A percentile compares a stretch with the other conserved stretches of the same genome.
Evolutionary conservation across 2,113 vertebrate genomes (phyloP).

Genomic region (Mustelus asterias): DNA sequence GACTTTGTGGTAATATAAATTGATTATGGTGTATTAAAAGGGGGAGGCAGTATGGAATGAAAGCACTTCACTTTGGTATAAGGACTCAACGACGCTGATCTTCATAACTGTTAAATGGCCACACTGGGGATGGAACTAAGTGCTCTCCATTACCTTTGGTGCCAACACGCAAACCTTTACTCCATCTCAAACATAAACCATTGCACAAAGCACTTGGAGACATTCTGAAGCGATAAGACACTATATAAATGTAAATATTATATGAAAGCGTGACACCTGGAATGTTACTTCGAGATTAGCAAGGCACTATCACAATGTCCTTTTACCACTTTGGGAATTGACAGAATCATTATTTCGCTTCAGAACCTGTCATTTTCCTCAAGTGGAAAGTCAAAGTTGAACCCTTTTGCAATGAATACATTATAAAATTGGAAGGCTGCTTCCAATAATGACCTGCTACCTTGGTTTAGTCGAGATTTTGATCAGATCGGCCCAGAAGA

Average conservation of each 20-base stretch:
- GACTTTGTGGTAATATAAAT: background rate
- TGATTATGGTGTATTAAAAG: background rate
- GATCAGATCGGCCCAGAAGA: background rate
- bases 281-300: background rate
- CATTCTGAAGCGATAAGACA: background rate
- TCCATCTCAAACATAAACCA: background rate
- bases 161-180: background rate
- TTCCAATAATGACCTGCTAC: background rate
- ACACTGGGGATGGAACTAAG: background rate
- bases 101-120: background rate
- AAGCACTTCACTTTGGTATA: background rate
- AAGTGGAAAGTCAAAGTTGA: background rate
- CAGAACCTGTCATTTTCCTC: background rate
- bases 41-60: background rate
- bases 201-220: background rate
- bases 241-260: background rate
- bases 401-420: background rate
- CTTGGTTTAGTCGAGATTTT: background rate
- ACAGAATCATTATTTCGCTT: constrained; percentile 12
- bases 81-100: background rate
- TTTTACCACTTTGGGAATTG: background rate
- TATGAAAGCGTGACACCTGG: background rate
- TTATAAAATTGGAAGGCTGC: background rate
- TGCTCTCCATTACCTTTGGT: background rate
- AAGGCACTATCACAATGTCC: background rate